These are phyloP conservation scores for Rana temporaria DNA, from an alignment of 2,113 vertebrate genomes.

Conservation along the genomic window DNA sequence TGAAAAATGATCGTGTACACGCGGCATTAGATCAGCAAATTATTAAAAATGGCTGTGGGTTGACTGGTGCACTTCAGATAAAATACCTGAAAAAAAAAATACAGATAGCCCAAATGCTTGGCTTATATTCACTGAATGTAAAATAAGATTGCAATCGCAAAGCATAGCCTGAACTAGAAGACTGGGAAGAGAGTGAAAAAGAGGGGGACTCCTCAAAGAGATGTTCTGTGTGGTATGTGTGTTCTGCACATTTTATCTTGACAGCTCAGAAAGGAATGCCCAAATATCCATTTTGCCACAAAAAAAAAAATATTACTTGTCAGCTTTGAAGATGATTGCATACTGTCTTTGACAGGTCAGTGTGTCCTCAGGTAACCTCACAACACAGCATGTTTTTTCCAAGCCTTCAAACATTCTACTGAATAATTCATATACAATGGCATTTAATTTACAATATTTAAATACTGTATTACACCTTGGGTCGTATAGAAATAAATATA, in stretches of 20 bases:
- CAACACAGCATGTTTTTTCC: neutral
- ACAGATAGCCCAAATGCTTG: too few species aligned
- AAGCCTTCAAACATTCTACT: neutral
- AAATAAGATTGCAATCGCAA: too few species aligned
- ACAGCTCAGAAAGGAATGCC: neutral
- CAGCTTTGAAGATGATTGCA: slow-evolving; percentile 10
- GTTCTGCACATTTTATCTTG: neutral
- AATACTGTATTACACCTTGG: neutral
- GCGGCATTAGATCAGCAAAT: too few species aligned
- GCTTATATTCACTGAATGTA: too few species aligned
- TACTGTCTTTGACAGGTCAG: slow-evolving; percentile 1
- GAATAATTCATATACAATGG: slow-evolving; percentile 37
- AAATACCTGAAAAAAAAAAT: too few species aligned
- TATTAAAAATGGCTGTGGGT: too few species aligned
- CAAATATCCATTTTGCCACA: neutral
- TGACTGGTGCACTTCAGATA: too few species aligned
- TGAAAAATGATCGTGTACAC: too few species aligned
- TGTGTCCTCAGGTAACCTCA: slow-evolving; percentile 40
- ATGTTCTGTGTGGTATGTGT: neutral
- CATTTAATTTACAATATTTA: slow-evolving; percentile 18
- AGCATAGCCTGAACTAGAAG: too few species aligned
- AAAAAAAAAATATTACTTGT: neutral
- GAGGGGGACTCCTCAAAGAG: too few species aligned
- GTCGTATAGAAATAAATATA: neutral
- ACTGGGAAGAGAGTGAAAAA: too few species aligned